Evolutionary conservation across 2,888 invertebrate species (phyloP).

Genomic region (Machimus rusticus): DNA sequence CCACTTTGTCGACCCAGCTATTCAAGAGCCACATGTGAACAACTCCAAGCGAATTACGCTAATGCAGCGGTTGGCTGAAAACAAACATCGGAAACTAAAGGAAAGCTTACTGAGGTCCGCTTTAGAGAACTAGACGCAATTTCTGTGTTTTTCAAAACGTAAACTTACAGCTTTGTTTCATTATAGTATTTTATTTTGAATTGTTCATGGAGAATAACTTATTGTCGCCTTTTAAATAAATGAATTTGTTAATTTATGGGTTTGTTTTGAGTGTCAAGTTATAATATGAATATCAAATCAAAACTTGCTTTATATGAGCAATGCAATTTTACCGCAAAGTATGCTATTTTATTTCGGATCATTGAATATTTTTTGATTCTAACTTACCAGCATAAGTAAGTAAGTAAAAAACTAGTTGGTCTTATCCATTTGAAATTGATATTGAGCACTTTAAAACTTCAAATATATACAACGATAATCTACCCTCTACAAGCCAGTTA

Average conservation of each 20-base stretch:
- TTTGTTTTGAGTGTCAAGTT: neutral
- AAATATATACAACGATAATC: too few relatives aligned
- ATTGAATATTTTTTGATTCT: too few relatives aligned
- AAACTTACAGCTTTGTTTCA: neutral
- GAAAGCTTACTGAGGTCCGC: constrained; percentile 50
- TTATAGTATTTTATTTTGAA: constrained; percentile 14
- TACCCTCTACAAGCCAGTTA: too few relatives aligned
- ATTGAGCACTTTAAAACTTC: too few relatives aligned
- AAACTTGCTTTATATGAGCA: too few relatives aligned
- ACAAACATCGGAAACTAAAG: constrained; percentile 50
- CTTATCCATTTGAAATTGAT: too few relatives aligned
- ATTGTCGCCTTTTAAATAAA: constrained; percentile 12
- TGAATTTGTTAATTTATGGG: neutral
- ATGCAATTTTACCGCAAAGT: too few relatives aligned
- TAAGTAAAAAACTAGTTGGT: too few relatives aligned
- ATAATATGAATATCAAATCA: too few relatives aligned
- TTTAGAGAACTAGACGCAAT: constrained; percentile 49
- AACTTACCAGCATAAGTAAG: too few relatives aligned
- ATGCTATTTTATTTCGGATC: too few relatives aligned
- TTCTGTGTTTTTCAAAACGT: neutral
- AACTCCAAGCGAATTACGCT: constrained; percentile 52
- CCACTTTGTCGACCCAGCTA: constrained; percentile 1
- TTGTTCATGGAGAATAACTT: neutral
- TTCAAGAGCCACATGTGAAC: constrained; percentile 34
- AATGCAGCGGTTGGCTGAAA: constrained; percentile 52